These are phyloP conservation scores for Chascanopsetta lugubris DNA, from an alignment of 2,113 vertebrate genomes.

Conservation along the genomic window DNA sequence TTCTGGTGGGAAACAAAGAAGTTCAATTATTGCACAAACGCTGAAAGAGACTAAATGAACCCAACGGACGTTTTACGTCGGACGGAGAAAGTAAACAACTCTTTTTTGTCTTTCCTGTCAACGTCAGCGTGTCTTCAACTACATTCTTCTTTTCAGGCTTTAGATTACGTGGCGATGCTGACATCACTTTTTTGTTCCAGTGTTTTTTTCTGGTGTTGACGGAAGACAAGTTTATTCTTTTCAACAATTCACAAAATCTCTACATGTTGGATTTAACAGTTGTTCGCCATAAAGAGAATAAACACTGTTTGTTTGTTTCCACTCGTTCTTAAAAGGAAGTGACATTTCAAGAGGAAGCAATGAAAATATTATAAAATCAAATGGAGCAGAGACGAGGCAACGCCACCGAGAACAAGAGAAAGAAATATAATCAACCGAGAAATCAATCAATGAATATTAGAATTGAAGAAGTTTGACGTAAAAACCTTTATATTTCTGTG, in stretches of 20 bases:
- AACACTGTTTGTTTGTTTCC: neutral
- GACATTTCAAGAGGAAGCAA: conserved; percentile 16
- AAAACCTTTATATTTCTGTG: conserved; percentile 33
- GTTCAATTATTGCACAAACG: too few species aligned
- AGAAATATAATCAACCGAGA: neutral
- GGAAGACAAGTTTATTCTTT: conserved; percentile 52
- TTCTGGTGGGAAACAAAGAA: too few species aligned
- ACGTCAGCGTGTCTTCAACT: too few species aligned
- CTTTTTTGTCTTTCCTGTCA: too few species aligned
- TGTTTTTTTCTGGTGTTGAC: conserved; percentile 10
- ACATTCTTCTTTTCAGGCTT: conserved; percentile 1
- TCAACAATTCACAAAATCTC: conserved; percentile 21
- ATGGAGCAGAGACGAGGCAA: neutral
- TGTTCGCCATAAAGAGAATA: conserved; percentile 30
- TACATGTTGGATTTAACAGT: conserved; percentile 44
- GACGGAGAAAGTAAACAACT: too few species aligned
- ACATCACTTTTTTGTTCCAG: conserved; percentile 32
- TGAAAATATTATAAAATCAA: neutral
- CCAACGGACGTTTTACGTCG: too few species aligned
- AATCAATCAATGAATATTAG: neutral
- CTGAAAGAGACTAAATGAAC: too few species aligned
- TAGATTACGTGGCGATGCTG: conserved; percentile 10
- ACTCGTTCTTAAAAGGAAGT: neutral
- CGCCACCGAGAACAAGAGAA: neutral
- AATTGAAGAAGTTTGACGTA: neutral